Percentiles rank a stretch among this genome's conserved stretches.
Evolutionary conservation across 2,113 vertebrate species (phyloP).

Genomic region (Ptychochromis oligacanthus): DNA sequence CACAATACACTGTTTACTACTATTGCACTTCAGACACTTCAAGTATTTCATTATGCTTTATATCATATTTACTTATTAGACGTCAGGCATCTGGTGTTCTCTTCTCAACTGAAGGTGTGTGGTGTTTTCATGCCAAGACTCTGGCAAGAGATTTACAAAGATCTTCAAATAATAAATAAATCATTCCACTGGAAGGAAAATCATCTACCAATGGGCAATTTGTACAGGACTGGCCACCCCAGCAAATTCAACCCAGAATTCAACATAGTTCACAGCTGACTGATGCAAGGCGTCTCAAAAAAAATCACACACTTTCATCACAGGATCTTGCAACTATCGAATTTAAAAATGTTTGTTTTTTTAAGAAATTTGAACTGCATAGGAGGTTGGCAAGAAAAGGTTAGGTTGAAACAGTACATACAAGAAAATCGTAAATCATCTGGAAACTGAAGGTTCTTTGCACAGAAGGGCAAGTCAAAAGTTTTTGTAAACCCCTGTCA

Average conservation of each 20-base stretch:
- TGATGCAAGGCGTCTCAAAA: neutral
- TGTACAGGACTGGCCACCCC: neutral
- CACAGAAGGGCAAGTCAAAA: too few species aligned
- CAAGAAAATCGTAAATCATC: neutral
- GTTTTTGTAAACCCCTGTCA: too few species aligned
- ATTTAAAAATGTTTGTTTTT: neutral
- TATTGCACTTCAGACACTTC: neutral
- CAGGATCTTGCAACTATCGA: neutral
- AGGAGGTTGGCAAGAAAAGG: neutral
- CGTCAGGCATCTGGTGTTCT: neutral
- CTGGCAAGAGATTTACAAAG: neutral
- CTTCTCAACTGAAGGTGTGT: neutral
- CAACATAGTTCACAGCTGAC: neutral
- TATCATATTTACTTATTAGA: neutral
- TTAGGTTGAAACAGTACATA: neutral
- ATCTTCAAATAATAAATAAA: neutral
- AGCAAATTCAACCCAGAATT: neutral
- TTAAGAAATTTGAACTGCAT: neutral
- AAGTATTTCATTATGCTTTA: neutral
- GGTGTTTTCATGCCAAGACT: neutral
- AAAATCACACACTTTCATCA: neutral
- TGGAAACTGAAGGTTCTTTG: neutral
- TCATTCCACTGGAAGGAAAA: neutral
- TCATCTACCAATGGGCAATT: neutral
- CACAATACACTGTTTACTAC: neutral